phyloP scores from a whole-genome alignment of 2,113 vertebrate species.

The Garra rufa region DNA sequence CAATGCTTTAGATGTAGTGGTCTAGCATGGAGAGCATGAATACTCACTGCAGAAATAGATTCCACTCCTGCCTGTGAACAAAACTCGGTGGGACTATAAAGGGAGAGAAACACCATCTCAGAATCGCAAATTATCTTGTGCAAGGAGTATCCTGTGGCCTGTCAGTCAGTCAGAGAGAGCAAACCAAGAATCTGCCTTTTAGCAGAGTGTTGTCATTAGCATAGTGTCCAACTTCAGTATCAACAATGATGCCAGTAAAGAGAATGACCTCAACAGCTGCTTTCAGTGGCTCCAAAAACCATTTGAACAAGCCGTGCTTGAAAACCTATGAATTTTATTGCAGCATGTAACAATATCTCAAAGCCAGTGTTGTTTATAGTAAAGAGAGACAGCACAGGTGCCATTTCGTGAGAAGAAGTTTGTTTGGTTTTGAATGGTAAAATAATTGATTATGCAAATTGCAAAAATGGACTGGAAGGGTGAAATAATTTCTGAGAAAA shows the following conservation, averaged over 20 bases:
- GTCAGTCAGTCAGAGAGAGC: not conserved
- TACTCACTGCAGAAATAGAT: constrained; percentile 42
- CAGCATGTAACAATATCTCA: not conserved
- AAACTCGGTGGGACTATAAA: not conserved
- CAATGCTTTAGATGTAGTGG: constrained; percentile 23
- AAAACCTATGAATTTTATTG: not conserved
- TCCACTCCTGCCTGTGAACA: not conserved
- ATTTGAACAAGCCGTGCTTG: not conserved
- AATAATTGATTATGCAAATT: not conserved
- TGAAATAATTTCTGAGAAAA: not conserved
- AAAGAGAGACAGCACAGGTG: not conserved
- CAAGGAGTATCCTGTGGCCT: not conserved
- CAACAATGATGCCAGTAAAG: not conserved
- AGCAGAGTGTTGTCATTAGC: not conserved
- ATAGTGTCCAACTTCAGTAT: not conserved
- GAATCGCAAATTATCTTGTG: not conserved
- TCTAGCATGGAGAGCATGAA: constrained; percentile 33
- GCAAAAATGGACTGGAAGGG: not conserved
- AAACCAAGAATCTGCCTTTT: constrained; percentile 4
- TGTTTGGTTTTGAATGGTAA: not conserved
- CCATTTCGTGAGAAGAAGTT: not conserved
- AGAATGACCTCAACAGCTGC: not conserved
- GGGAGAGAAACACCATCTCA: not conserved
- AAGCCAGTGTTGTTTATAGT: not conserved
- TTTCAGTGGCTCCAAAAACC: not conserved